These are phyloP conservation scores for Lepidocolaptes lacrymiger DNA, from an alignment of 2,797 vertebrate genomes.

Conservation along the genomic window DNA sequence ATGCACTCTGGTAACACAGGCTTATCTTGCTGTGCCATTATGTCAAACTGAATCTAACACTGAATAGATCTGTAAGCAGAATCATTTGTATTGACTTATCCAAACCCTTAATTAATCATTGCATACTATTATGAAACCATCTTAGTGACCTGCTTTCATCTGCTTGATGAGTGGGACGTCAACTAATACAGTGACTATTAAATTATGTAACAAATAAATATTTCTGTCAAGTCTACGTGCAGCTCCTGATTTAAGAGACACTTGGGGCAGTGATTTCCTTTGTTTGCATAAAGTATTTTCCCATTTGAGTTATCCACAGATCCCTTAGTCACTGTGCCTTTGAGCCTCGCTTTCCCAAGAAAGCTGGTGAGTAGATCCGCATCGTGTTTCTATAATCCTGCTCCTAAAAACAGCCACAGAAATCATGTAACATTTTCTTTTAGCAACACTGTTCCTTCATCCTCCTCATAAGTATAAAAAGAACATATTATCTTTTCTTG, in stretches of 20 bases:
- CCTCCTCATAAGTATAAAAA: constrained; percentile 39
- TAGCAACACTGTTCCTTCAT: constrained; percentile 8
- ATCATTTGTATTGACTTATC: background rate
- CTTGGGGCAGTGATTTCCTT: background rate
- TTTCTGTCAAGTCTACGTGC: background rate
- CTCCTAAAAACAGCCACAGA: constrained; percentile 25
- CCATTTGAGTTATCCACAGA: background rate
- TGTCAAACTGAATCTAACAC: background rate
- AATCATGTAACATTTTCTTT: constrained; percentile 20
- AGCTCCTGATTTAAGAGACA: background rate
- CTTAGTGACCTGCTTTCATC: background rate
- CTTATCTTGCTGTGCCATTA: background rate
- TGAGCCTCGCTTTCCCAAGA: background rate
- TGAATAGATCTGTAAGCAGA: background rate
- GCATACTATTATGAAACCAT: constrained; percentile 9
- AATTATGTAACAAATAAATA: constrained; percentile 29
- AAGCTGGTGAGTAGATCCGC: background rate
- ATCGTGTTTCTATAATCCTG: background rate
- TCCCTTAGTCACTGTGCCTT: background rate
- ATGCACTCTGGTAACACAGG: background rate
- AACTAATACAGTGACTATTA: background rate
- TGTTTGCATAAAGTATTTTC: background rate
- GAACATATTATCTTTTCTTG: constrained; percentile 18
- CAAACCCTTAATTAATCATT: background rate
- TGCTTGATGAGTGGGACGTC: background rate